Base-by-base conservation (phyloP, 2,113 vertebrate genomes). In the Sisor rabdophorus region DNA sequence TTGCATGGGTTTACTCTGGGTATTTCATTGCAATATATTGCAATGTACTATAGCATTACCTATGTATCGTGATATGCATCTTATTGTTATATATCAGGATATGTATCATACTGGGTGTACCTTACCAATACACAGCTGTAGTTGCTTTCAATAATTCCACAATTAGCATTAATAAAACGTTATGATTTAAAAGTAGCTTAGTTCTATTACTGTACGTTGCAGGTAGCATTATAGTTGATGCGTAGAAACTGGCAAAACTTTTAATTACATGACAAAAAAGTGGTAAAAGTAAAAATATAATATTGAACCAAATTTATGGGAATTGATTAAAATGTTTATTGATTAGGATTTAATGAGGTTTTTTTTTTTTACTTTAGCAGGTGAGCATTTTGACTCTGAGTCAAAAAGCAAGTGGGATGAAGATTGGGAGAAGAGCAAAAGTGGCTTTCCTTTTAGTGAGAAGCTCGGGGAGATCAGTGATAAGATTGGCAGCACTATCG, bases 401-500 rank as follows among this genome's bases (percentile, higher is more conserved):
- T 90, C 82, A 11, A 83, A 92, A 81, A 92, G 91, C 82, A 98
- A 93, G 80, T 99, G 96, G 96, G 96, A 98, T 19, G 96, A 99
- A 11, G 97, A 99, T 61, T 99, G 96, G 95, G 96, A 98, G 84
- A 95, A 90, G 77, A 96, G 85, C 86, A 94, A 96, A 89, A 87
- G 94, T 15, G 82, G 89, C 30, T 99, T 98, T 85, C 96, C 95
- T 17, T 99, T 99, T 89, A 97, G 95, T 48, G 96, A 98, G 85
- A 98, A 98, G 85, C 85, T 98, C 75, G 96, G 95, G 2, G 97
- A 99, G 85, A 94, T 99, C 76, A 94, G 94, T 0, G 95, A 96
- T 89, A 99, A 98, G 89, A 99, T 99, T n/a, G 96, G 97, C 85
- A 98, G 92, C 87, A 99, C 95, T 16, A 98, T 99, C n/a, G 95